Evolutionary conservation across 1,140 invertebrate genomes (phyloP), one percentile per base, ranked within the genome.

Genomic region (Thereuonema tuberculata): DNA sequence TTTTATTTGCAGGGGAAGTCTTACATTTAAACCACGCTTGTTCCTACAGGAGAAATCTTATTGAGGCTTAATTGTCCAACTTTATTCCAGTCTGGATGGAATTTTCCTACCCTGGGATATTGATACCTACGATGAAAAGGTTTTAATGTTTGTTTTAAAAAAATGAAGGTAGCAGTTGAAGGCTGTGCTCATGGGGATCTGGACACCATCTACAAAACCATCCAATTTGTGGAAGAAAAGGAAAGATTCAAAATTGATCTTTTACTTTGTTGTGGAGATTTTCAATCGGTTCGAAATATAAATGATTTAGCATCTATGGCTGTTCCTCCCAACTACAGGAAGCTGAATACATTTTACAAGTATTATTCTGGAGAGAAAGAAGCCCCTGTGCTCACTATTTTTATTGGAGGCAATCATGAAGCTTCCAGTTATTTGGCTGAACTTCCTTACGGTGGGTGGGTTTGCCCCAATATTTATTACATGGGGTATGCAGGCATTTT

Each of bases 361-460:
- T 96, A 96, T 76, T 98, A 97, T 71, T 89, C 84, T 63, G 94
- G 94, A n/a, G 87, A 97, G 72, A 87, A 85, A 69, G 74, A 77
- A 61, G 94, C 94, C 2, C 94, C 95, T 14, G 75, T 95, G 49
- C 74, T 98, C 56, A 99, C 96, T 1, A 76, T 99, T 61, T 96
- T 99, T 69, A 92, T 99, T 71, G 96, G 95, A 52, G 96, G 96
- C 2, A 99, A 99, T 76, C 96, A 99, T 71, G 96, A 99, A 80
- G 93, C 95, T 17, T 95, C 93, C 0, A 96, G 95, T 76, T 92
- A 93, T 75, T 78, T 98, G 24, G 91, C 95, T 75, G 93, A 98
- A 73, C 72, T 99, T 37, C 84, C 93, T 0, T 97, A 95, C 74
- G 95, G 96, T 52, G 96, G 96, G 31, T 99, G 96, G 96, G 92